Evolutionary conservation across 2,113 vertebrate species (phyloP).

Genomic region (Oceanodroma tethys): DNA sequence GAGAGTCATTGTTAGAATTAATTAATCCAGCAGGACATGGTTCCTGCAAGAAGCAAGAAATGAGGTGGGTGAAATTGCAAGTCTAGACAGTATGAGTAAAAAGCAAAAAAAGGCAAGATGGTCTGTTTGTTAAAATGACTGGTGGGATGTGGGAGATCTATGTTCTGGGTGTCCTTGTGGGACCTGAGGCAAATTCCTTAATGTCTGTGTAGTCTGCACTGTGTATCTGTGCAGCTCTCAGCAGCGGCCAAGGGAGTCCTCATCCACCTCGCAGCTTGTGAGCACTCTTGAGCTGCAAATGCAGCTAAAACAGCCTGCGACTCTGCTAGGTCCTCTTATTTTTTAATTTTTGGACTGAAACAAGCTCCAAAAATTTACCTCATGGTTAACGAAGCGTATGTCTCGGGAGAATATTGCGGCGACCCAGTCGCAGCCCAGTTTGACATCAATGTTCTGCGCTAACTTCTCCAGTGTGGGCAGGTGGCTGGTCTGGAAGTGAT

Average conservation of each 20-base stretch:
- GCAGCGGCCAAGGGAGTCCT: neutral
- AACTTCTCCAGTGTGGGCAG: conserved; percentile 88
- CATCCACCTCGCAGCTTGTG: neutral
- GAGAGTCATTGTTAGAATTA: neutral
- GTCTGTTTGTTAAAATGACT: neutral
- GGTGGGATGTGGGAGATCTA: neutral
- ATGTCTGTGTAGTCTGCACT: neutral
- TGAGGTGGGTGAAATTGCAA: neutral
- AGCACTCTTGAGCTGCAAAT: neutral
- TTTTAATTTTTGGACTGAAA: neutral
- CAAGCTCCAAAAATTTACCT: conserved; percentile 74
- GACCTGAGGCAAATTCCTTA: neutral
- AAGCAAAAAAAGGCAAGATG: neutral
- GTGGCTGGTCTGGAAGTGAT: conserved; percentile 93
- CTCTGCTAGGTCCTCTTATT: neutral
- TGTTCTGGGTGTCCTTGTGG: neutral
- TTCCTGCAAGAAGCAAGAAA: neutral
- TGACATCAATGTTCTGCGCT: conserved; percentile 85
- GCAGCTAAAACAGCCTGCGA: neutral
- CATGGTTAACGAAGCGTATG: conserved; percentile 93
- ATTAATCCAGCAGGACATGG: neutral
- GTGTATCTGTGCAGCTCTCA: accelerated
- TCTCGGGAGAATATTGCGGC: conserved; percentile 94
- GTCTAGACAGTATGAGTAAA: neutral
- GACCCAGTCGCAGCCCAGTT: conserved; percentile 93